These are phyloP conservation scores for Tragulus kanchil DNA, from an alignment of 2,113 vertebrate genomes.

Conservation along the genomic window DNA sequence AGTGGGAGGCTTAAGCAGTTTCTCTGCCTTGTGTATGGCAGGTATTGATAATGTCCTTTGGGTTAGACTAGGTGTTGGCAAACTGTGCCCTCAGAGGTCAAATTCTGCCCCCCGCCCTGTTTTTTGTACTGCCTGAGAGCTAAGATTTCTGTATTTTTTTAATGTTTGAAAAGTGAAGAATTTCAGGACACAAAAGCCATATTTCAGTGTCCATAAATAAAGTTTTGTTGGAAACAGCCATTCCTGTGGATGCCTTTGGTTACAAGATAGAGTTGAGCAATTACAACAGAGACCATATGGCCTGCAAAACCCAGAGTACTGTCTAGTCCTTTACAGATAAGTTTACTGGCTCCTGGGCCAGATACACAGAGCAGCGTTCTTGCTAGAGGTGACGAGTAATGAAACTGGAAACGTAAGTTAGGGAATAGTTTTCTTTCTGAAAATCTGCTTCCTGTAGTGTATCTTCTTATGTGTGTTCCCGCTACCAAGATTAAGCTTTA, in stretches of 20 bases:
- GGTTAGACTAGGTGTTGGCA: background rate
- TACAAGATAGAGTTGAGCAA: background rate
- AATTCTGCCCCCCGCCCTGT: background rate
- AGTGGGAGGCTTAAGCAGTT: background rate
- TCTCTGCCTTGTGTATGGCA: background rate
- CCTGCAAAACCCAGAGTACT: background rate
- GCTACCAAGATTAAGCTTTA: background rate
- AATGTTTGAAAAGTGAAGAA: background rate
- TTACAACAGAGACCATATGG: background rate
- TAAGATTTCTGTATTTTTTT: constrained; percentile 23
- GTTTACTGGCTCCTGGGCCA: background rate
- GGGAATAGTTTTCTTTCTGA: background rate
- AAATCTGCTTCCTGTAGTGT: background rate
- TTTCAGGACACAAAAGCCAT: background rate
- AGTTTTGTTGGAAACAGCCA: background rate
- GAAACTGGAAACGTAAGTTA: background rate
- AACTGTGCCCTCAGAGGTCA: background rate
- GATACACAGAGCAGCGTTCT: background rate
- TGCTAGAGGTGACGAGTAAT: background rate
- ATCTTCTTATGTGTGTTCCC: background rate
- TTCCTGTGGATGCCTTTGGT: background rate
- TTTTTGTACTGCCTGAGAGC: background rate
- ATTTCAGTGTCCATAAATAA: background rate
- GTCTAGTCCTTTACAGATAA: background rate
- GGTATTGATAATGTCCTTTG: background rate